Base-by-base conservation (phyloP, 2,888 invertebrate genomes). In the Volucella inflata region DNA sequence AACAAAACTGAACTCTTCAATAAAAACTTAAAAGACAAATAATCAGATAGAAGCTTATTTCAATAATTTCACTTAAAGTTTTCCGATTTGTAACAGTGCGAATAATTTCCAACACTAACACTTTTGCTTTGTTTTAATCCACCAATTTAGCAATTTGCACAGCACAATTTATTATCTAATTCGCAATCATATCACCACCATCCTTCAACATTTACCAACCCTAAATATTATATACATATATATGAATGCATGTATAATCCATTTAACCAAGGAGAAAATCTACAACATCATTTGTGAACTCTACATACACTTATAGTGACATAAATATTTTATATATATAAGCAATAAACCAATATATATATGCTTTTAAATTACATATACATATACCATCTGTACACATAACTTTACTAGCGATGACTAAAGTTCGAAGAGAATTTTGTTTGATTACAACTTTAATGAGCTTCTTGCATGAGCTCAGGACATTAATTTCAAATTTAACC, bases 401-500 rank as follows among this genome's bases (percentile, higher is more conserved):
- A 17, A 36, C 40, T 46, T 44, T 36, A 40, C 46, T 16, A 55
- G 16, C 38, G 38, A 53, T 51, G 77, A 55, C 60, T 70, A 48
- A 42, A 65, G 51, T 72, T 72, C 67, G 60, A 75, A 76, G 70
- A 57, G 64, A 81, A 76, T 71, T 81, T 79, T 72, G 70, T 76
- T 81, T 81, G 81, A 81, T 81, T 76, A 81, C 81, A 81, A 75
- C 81, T 76, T 75, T 81, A 81, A 81, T 81, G 81, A 81, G 81
- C 76, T 81, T 50, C 51, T 81, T 59, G 81, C 81, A 70, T 76
- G 81, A 76, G 81, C 71, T 81, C 70, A 60, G 67, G 46, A 59
- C 81, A 81, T 81, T 76, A 70, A 81, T 76, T 76, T 81, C 44
- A 50, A 81, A 76, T 81, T 81, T 76, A 68, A 64, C 75, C 68